Conservation (phyloP, 2,113 vertebrate species). For the Periophthalmodon schlosseri region DNA sequence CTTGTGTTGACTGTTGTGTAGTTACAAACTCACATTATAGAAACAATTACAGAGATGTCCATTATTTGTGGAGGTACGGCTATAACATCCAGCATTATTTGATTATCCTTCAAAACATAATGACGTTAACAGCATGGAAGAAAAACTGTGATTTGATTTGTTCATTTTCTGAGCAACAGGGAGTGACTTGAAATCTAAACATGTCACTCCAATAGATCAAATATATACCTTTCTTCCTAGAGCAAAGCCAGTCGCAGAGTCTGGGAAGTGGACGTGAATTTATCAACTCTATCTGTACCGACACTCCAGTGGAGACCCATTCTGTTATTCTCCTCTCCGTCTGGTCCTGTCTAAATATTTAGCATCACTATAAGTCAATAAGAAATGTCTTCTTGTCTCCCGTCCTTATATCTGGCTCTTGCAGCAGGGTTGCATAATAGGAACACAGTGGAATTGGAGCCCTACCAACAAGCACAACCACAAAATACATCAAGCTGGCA, state of each 20-base stretch:
- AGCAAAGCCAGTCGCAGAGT: not conserved
- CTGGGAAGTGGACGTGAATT: constrained; percentile 11
- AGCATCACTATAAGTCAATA: constrained; percentile 4
- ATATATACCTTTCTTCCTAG: constrained; percentile 6
- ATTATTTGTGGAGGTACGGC: constrained; percentile 39
- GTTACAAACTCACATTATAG: constrained; percentile 37
- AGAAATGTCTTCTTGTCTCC: constrained; percentile 17
- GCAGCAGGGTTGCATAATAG: constrained; percentile 39
- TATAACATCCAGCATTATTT: constrained; percentile 45
- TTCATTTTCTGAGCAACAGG: constrained; percentile 50
- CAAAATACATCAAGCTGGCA: constrained; percentile 56
- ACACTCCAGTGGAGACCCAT: not conserved
- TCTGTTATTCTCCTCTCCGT: constrained; percentile 6
- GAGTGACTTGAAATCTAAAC: constrained; percentile 26
- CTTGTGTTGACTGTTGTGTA: constrained; percentile 26
- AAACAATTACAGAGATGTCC: constrained; percentile 46
- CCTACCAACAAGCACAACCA: constrained; percentile 46
- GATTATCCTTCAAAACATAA: constrained; percentile 55
- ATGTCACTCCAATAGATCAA: constrained; percentile 16
- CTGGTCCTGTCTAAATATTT: constrained; percentile 20
- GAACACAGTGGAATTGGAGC: constrained; percentile 36
- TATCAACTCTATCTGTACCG: constrained; percentile 7
- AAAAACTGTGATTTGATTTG: constrained; percentile 54
- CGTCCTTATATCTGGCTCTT: constrained; percentile 21
- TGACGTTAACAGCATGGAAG: constrained; percentile 54